These are phyloP conservation scores for Arrhopalites spinosus DNA, from an alignment of 2,888 invertebrate genomes.

Conservation along the genomic window DNA sequence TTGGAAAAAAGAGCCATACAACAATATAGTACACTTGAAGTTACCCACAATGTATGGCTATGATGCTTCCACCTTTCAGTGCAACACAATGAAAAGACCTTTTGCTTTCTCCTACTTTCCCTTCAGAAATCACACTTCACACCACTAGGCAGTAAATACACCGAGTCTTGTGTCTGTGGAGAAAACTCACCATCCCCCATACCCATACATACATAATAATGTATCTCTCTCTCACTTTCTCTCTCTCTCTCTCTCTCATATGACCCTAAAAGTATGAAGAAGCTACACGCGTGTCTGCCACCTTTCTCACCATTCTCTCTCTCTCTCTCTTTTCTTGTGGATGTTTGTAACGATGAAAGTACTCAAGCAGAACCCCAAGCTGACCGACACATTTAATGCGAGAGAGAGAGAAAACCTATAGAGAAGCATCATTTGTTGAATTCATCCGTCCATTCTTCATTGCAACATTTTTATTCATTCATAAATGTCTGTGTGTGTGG, in stretches of 20 bases:
- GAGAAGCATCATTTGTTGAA: conserved; percentile 7
- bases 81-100: conserved; percentile 24
- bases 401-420: conserved; percentile 7
- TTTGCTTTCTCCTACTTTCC: conserved; percentile 22
- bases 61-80: conserved; percentile 27
- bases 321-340: background rate
- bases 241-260: too few relatives aligned
- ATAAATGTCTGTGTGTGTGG: background rate
- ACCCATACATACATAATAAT: background rate
- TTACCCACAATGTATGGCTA: conserved; percentile 9
- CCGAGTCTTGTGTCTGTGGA: background rate
- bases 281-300: too few relatives aligned
- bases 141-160: conserved; percentile 27
- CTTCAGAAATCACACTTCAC: conserved; percentile 25
- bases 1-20: background rate
- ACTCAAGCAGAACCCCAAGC: conserved; percentile 27
- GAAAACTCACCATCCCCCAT: background rate
- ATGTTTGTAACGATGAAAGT: conserved; percentile 8
- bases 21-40: background rate
- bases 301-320: background rate
- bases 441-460: conserved; percentile 7
- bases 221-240: too few relatives aligned
- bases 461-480: conserved; percentile 15
- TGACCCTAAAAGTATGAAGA: background rate
- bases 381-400: conserved; percentile 24